Evolutionary conservation across 2,888 invertebrate genomes (phyloP).

Genomic region (Desoria tigrina): DNA sequence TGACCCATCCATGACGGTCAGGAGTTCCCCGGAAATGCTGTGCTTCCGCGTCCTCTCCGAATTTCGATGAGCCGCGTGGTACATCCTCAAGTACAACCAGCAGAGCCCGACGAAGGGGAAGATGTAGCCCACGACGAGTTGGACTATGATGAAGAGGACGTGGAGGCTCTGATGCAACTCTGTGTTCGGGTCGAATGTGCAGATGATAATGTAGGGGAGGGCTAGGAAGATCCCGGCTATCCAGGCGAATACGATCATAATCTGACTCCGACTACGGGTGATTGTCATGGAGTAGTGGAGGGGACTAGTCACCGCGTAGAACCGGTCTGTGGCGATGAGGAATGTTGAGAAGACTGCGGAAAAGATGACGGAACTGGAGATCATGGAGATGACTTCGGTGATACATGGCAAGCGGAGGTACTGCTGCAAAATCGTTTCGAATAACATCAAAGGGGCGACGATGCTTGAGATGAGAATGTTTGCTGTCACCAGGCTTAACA

Average conservation of each 20-base stretch:
- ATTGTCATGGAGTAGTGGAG: conserved; percentile 62
- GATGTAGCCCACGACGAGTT: conserved; percentile 59
- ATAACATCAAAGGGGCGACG: conserved; percentile 58
- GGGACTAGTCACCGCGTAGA: conserved; percentile 61
- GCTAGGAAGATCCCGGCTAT: conserved; percentile 57
- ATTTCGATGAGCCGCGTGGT: conserved; percentile 60
- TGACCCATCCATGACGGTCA: conserved; percentile 53
- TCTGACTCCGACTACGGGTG: conserved; percentile 58
- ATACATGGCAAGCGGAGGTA: conserved; percentile 51
- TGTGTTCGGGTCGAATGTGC: conserved; percentile 52
- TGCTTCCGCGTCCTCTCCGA: conserved; percentile 60
- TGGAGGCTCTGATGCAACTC: conserved; percentile 54
- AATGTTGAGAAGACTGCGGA: conserved; percentile 60
- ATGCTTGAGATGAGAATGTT: conserved; percentile 59
- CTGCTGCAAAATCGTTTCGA: conserved; percentile 56
- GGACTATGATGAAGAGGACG: conserved; percentile 56
- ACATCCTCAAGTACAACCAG: conserved; percentile 60
- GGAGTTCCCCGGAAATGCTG: conserved; percentile 56
- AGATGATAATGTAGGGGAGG: conserved; percentile 54
- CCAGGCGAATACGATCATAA: conserved; percentile 59
- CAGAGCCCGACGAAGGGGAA: conserved; percentile 59
- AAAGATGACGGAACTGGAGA: conserved; percentile 59
- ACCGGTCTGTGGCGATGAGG: conserved; percentile 61
- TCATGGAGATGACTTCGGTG: conserved; percentile 57
- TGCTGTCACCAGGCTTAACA: conserved; percentile 60